phyloP scores from a whole-genome alignment of 1,140 invertebrate genomes.

The Telenomus remus region DNA sequence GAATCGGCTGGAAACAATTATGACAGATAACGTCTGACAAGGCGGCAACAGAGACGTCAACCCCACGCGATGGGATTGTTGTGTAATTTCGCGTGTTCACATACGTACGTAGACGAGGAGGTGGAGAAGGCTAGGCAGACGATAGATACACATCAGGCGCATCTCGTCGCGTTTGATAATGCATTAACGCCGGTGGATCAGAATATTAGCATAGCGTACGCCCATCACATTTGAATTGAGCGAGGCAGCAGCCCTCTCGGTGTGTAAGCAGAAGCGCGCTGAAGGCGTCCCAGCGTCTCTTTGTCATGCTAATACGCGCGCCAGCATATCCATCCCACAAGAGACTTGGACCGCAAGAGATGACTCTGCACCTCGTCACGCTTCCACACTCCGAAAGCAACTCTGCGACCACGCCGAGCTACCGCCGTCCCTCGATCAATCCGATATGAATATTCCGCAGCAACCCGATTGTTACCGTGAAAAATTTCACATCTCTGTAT shows the following conservation, averaged over 20 bases:
- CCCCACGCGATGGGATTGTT: slow-evolving; percentile 44
- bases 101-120: slow-evolving; percentile 15
- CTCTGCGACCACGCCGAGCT: slow-evolving; percentile 46
- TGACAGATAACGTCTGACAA: slow-evolving; percentile 29
- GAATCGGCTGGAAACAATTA: not conserved
- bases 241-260: slow-evolving; percentile 67
- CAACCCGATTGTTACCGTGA: slow-evolving; percentile 12
- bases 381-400: slow-evolving; percentile 53
- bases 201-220: slow-evolving; percentile 76
- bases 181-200: slow-evolving; percentile 70
- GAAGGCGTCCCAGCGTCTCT: slow-evolving; percentile 74
- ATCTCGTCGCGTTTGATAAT: slow-evolving; percentile 67
- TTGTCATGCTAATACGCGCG: slow-evolving; percentile 74
- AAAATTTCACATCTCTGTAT: slow-evolving; percentile 37
- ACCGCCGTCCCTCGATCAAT: slow-evolving; percentile 48
- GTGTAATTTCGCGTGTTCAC: slow-evolving; percentile 48
- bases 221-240: slow-evolving; percentile 76
- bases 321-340: slow-evolving; percentile 68
- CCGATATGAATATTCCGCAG: slow-evolving; percentile 42
- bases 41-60: slow-evolving; percentile 58
- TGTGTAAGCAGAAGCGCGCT: slow-evolving; percentile 71
- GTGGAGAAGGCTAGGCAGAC: slow-evolving; percentile 42
- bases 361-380: slow-evolving; percentile 60
- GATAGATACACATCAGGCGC: slow-evolving; percentile 44
- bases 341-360: slow-evolving; percentile 60